Conservation (phyloP, 2,113 vertebrate species). For the Laticauda colubrina region DNA sequence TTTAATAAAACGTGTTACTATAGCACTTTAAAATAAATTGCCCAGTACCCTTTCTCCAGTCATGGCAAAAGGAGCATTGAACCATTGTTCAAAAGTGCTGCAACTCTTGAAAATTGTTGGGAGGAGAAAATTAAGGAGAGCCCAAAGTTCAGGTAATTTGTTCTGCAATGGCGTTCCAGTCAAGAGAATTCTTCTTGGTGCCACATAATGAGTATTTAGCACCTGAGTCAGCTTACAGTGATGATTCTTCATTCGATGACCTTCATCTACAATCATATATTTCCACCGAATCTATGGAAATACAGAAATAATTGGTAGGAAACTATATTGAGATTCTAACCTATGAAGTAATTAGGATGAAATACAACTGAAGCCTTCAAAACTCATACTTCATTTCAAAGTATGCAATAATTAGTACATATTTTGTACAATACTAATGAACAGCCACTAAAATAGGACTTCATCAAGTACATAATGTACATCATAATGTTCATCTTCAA, state of each 20-base stretch:
- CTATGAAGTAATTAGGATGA: not conserved
- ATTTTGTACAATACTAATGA: not conserved
- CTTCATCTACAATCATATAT: slow-evolving; percentile 98
- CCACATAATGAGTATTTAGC: slow-evolving; percentile 95
- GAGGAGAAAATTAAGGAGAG: slow-evolving; percentile 95
- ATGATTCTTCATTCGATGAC: slow-evolving; percentile 98
- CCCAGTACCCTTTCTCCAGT: slow-evolving; percentile 89
- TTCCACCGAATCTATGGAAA: slow-evolving; percentile 91
- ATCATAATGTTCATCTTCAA: too few relatives aligned
- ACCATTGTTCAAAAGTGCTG: slow-evolving; percentile 98
- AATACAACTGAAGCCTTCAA: not conserved
- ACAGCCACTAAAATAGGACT: not conserved
- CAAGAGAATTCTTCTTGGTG: slow-evolving; percentile 89
- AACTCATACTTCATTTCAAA: not conserved
- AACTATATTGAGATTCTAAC: not conserved
- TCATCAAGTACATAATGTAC: not conserved
- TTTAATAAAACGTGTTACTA: slow-evolving; percentile 18
- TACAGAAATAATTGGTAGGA: not conserved
- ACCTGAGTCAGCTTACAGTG: slow-evolving; percentile 98
- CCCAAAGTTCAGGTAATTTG: slow-evolving; percentile 96
- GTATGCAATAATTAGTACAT: not conserved
- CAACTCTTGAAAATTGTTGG: slow-evolving; percentile 99
- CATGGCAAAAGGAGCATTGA: slow-evolving; percentile 98
- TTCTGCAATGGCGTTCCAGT: slow-evolving; percentile 96
- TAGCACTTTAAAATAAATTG: slow-evolving; percentile 4